phyloP scores from a whole-genome alignment of 2,888 invertebrate species.

The Cheilosia soror region DNA sequence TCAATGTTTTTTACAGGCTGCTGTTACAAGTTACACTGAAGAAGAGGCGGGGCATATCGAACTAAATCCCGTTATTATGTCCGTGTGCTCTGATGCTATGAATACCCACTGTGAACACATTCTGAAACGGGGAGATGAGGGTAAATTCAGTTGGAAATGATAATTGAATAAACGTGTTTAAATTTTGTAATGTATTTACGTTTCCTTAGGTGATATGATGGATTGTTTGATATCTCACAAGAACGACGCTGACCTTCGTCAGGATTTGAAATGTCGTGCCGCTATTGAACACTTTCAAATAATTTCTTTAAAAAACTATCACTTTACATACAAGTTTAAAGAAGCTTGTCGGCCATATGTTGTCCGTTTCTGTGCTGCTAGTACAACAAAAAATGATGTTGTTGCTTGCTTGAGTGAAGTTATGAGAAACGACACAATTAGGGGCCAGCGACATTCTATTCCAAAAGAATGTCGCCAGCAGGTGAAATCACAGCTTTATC shows the following conservation, averaged over 20 bases:
- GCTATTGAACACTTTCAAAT: constrained; percentile 99
- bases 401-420: constrained; percentile 89
- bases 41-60: constrained; percentile 94
- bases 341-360: constrained; percentile 95
- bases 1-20: constrained; percentile 78
- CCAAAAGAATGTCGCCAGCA: constrained; percentile 96
- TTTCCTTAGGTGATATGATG: constrained; percentile 89
- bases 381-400: constrained; percentile 90
- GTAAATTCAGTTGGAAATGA: constrained; percentile 58
- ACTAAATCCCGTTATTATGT: constrained; percentile 93
- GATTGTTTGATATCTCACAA: constrained; percentile 97
- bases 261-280: constrained; percentile 92
- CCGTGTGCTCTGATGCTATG: constrained; percentile 92
- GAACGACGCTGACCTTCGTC: constrained; percentile 92
- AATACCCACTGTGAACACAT: constrained; percentile 90
- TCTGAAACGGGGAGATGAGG: constrained; percentile 89
- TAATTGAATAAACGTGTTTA: neutral
- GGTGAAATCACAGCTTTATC: constrained; percentile 94
- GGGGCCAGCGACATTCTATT: constrained; percentile 90
- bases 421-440: constrained; percentile 94
- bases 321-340: constrained; percentile 97
- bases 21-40: constrained; percentile 93
- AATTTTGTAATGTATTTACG: neutral
- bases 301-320: constrained; percentile 95
- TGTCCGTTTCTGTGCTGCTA: constrained; percentile 87